Evolutionary conservation across 1,140 invertebrate genomes (phyloP), one percentile per base, ranked within the genome.

Genomic region (Globodera rostochiensis): DNA sequence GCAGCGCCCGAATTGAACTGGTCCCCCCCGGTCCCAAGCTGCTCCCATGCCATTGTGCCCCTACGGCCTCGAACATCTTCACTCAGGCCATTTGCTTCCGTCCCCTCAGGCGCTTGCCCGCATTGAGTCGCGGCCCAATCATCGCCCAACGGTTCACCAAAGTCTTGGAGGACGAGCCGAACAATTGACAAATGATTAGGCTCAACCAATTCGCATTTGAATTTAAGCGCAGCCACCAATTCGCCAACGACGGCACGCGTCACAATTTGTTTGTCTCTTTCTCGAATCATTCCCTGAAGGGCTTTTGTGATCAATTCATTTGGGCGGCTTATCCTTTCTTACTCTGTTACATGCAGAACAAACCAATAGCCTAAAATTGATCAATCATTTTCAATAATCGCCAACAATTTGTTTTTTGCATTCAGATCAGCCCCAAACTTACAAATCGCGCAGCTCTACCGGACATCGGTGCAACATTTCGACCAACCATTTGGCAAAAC

Each of bases 401-500:
- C 2, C 11, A 64, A 13, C 36, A 36, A 36, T 36, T 19, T 2
- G 11, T 8, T 73, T 73, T 19, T 19, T 47, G 53, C n/a, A 73
- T 21, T 45, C n/a, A 49, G n/a, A n/a, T 25, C n/a, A 6, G 50
- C 19, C 46, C 45, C 13, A 74, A 45, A 74, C 74, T 76, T 6
- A 76, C 77, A 98, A 90, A 79, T 94, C 93, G 71, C 93, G 93
- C 86, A 98, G 94, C 81, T 94, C 93, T 50, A 98, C 91, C n/a
- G 92, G 92, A 80, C 93, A 94, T 88, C 95, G 94, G 91, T 97
- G 95, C 67, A 98, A 94, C 6, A 94, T 93, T 90, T 95, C 95
- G 88, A 94, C 94, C 46, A 98, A 89, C 73, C 98, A 93, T 92
- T 98, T 98, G 0, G 95, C 94, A 90, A 98, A 97, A n/a, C 96